Base-by-base conservation (phyloP, 2,113 vertebrate species). In the Vombatus ursinus region DNA sequence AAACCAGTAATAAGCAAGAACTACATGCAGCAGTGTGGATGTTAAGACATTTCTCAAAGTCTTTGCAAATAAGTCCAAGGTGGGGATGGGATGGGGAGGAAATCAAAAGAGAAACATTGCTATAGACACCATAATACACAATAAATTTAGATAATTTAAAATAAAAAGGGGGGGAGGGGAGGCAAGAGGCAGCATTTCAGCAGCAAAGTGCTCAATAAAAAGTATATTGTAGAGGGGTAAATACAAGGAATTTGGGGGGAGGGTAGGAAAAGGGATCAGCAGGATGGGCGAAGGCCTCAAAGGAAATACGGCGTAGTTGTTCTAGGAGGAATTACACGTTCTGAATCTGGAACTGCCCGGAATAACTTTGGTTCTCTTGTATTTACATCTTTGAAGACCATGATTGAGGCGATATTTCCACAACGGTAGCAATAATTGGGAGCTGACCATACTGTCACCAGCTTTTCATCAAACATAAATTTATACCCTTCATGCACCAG, bases 401-500 rank as follows among this genome's bases (percentile, higher is more conserved):
- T 99, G 97, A 99, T 99, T 26, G 99, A 99, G 0, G 99, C 99
- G 9, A 99, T 99, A 97, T 99, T 99, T 93, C 99, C 99, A 12
- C 99, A 99, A 98, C 99, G 99, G 98, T 99, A 99, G 98, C 99
- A 99, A 99, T 99, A 99, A 98, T 99, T 99, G 0, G 99, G 99
- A 8, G 99, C 99, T 0, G 99, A 99, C 99, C 99, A 99, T 90
- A 99, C 99, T 0, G 99, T 99, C 16, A 99, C 99, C 98, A 99
- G 93, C 98, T 99, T 99, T 98, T 99, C 99, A 3, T 99, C 99
- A 52, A 99, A 99, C 99, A 99, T 99, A 98, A 99, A 99, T 94
- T 99, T 99, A 98, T 99, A 99, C 97, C 99, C 99, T 95, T 99
- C 99, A 0, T 99, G 99, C 44, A 99, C 99, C 0, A 99, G 99